Percentiles rank a stretch among this genome's conserved stretches.
phyloP scores from a whole-genome alignment of 2,797 vertebrate species.

The Mionectes olivaceus region DNA sequence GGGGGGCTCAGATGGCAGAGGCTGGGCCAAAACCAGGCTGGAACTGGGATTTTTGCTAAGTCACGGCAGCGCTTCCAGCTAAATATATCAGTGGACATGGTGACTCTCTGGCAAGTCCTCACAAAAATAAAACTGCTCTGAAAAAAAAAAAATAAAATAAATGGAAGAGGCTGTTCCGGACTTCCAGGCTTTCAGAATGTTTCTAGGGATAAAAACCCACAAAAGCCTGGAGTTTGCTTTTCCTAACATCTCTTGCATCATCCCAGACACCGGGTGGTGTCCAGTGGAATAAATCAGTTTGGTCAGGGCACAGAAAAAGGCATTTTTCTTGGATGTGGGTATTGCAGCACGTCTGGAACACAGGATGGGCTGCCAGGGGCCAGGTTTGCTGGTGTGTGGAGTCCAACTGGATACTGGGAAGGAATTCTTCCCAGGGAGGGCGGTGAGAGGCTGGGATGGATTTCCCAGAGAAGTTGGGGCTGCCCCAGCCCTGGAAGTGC shows the following conservation, averaged over 20 bases:
- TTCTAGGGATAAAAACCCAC: not conserved
- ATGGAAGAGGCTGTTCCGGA: not conserved
- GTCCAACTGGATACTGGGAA: not conserved
- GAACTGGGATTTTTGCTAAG: not conserved
- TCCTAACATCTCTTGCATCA: not conserved
- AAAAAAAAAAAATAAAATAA: not conserved
- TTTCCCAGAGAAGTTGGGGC: not conserved
- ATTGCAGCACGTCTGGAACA: not conserved
- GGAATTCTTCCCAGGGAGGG: not conserved
- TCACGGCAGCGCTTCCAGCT: accelerated
- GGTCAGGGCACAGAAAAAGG: not conserved
- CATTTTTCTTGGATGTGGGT: not conserved
- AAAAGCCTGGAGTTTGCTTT: not conserved
- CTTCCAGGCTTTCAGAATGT: not conserved
- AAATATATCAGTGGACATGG: not conserved
- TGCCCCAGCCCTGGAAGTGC: not conserved
- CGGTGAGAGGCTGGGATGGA: not conserved
- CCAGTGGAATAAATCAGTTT: not conserved
- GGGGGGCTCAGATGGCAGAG: not conserved
- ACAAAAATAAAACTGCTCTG: not conserved
- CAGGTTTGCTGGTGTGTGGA: not conserved
- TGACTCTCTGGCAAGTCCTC: not conserved
- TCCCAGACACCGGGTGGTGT: not conserved
- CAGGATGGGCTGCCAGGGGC: not conserved
- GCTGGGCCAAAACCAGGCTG: not conserved